Evolutionary conservation across 2,888 invertebrate genomes (phyloP).

Genomic region (Volucella inflata): DNA sequence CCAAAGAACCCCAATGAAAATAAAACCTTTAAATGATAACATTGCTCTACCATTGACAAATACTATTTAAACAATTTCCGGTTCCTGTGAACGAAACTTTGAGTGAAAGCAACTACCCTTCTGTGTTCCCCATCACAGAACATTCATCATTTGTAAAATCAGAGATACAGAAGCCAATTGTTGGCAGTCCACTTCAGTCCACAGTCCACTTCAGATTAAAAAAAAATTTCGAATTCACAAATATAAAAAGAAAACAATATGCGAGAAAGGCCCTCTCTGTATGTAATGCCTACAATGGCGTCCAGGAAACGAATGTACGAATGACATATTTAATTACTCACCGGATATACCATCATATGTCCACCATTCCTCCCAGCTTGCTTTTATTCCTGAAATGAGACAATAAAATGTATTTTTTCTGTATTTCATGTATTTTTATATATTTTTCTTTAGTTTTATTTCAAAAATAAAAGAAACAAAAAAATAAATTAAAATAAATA

Average conservation of each 20-base stretch:
- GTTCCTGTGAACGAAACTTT: background rate
- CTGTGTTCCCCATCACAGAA: background rate
- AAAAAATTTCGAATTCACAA: conserved; percentile 14
- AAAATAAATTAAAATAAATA: conserved; percentile 14
- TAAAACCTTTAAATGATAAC: background rate
- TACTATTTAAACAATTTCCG: conserved; percentile 3
- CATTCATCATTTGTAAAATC: conserved; percentile 63
- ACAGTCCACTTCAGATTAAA: conserved; percentile 23
- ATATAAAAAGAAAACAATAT: conserved; percentile 8
- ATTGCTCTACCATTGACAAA: background rate
- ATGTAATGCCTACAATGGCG: conserved; percentile 23
- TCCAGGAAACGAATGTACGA: conserved; percentile 11
- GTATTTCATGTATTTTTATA: too few relatives aligned
- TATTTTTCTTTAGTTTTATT: conserved; percentile 13
- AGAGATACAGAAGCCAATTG: conserved; percentile 50
- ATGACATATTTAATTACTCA: conserved; percentile 84
- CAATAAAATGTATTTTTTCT: conserved; percentile 20
- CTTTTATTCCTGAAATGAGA: conserved; percentile 81
- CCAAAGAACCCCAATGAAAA: background rate
- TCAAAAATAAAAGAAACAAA: conserved; percentile 31
- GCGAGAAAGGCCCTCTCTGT: background rate
- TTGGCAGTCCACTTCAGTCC: conserved; percentile 65
- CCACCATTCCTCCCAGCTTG: conserved; percentile 98
- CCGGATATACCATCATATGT: conserved; percentile 98
- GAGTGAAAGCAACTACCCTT: background rate